Percentiles rank a stretch among this genome's conserved stretches.
These are phyloP conservation scores for Taeniopygia guttata DNA, from an alignment of 2,797 vertebrate genomes.

Conservation along the genomic window DNA sequence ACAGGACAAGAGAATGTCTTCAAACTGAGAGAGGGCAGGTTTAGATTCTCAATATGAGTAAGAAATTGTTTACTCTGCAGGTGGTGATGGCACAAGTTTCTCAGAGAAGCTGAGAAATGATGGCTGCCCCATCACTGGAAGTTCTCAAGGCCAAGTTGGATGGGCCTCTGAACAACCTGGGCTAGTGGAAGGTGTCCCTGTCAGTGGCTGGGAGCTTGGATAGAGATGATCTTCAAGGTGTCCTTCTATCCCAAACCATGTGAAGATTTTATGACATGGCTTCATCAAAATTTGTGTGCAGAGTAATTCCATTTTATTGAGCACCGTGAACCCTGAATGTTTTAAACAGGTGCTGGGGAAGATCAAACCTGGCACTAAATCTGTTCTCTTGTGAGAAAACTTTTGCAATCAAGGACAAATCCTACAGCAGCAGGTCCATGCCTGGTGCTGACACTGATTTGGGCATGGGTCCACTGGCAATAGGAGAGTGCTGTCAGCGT, in stretches of 20 bases:
- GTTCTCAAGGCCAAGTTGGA: neutral
- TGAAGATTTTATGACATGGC: neutral
- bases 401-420: accelerated
- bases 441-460: neutral
- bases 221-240: neutral
- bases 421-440: neutral
- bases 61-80: neutral
- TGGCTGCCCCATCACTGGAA: neutral
- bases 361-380: neutral
- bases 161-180: neutral
- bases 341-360: neutral
- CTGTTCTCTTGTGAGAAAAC: neutral
- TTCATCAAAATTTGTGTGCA: neutral
- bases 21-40: neutral
- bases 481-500: accelerated
- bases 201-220: accelerated
- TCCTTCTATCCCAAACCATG: neutral
- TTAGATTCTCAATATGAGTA: neutral
- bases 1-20: neutral
- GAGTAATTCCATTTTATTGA: accelerated
- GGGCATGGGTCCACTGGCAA: neutral
- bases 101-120: neutral
- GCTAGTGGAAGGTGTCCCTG: neutral
- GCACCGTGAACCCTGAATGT: neutral
- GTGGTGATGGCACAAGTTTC: neutral